Evolutionary conservation across 2,888 invertebrate species (phyloP), one percentile per base, ranked within the genome.

Genomic region (Aspidiotus destructor): DNA sequence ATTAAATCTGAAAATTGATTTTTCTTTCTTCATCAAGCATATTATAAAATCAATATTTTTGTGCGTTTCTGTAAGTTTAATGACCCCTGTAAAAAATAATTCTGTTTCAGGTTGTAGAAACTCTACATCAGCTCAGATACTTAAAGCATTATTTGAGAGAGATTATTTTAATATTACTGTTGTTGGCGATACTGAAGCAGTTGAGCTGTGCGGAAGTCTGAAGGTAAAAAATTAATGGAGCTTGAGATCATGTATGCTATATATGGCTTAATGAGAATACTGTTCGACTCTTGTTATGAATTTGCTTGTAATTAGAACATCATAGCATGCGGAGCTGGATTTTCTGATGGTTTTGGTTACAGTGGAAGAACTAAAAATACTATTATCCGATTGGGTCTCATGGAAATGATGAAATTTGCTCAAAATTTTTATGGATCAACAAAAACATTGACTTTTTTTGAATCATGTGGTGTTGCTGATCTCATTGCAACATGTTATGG

Each of bases 351-450:
- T 16, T 81, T 99, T 57, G 87, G 87, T 13, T 85, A 88, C 72
- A 98, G 98, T 3, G 98, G 98, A 80, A 99, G 99, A 79, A 98
- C 98, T 17, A 99, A 99, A 78, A 97, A 98, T 2, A 99, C 99
- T 0, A 91, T 99, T 11, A 98, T 99, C 76, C 85, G 99, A 63
- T 82, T 99, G 63, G 99, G 99, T 40, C 85, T 99, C 13, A 97
- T 98, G 95, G 99, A 99, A 80, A 98, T 97, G 92, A 92, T 98
- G 74, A 89, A 92, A 77, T 99, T 97, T 78, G 91, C 93, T 48
- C 90, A 95, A 74, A 85, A 88, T 13, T 95, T 94, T 81, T 96
- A 92, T 78, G 89, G 92, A 0, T 91, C 91, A 71, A 88, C 93
- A 75, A 89, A 92, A 77, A 81, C 94, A 60, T 83, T 88, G 67